Percentiles rank a stretch among this genome's conserved stretches.
These are phyloP conservation scores for Ooceraea biroi DNA, from an alignment of 1,140 invertebrate genomes.

Conservation along the genomic window DNA sequence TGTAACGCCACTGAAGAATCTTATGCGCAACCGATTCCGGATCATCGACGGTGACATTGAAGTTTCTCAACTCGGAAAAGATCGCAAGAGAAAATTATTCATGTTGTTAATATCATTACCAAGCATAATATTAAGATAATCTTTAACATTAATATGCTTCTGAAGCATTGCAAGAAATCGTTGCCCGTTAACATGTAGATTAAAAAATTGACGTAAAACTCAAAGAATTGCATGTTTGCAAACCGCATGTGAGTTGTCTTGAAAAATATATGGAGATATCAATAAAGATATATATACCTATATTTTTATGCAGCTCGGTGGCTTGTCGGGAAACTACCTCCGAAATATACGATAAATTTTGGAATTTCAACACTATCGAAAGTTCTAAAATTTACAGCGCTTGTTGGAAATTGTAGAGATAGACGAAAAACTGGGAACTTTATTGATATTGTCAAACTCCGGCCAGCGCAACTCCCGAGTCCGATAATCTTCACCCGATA, in stretches of 20 bases:
- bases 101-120: no score
- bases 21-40: neutral
- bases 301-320: neutral
- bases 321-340: neutral
- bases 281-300: neutral
- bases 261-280: no score
- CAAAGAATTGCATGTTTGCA: no score
- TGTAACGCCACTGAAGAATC: slow-evolving; percentile 17
- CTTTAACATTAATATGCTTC: no score
- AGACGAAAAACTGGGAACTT: slow-evolving; percentile 10
- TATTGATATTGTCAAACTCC: slow-evolving; percentile 32
- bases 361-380: neutral
- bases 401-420: neutral
- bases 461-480: slow-evolving; percentile 5
- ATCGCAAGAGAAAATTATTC: neutral
- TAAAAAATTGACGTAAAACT: no score
- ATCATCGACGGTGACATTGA: neutral
- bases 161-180: no score
- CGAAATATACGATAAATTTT: neutral
- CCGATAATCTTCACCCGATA: slow-evolving; percentile 41
- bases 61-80: neutral
- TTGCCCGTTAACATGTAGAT: no score
- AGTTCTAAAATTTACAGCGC: neutral
- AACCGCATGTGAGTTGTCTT: no score
- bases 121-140: no score